Evolutionary conservation across 2,888 invertebrate genomes (phyloP), one percentile per base, ranked within the genome.

Genomic region (Ophion costatus): DNA sequence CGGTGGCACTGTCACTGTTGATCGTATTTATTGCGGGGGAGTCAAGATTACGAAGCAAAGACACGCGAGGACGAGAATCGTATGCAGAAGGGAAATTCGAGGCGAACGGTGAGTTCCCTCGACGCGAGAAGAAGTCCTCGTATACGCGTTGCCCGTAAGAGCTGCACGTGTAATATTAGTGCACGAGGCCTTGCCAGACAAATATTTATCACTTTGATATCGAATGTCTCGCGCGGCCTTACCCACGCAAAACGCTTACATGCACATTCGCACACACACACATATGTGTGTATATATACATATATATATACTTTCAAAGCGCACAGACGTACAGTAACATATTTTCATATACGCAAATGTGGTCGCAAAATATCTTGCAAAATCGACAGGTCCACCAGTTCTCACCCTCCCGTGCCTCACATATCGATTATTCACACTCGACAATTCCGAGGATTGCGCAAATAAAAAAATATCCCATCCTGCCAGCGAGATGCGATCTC

Each of bases 11-110:
- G 70, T 73, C 71, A 80, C 71, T 76, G 59, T 80, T 80, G 71
- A 84, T 84, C 73, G 76, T 77, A 63, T 80, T 75, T 64, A 80
- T 63, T 67, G 80, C 83, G 75, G 76, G 71, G 71, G 70, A 71
- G 82, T 51, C 10, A 70, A 75, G 51, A 75, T 75, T 64, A 75
- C 66, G 80, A 64, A n/a, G 80, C 14, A 66, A 59, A 57, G 42
- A 59, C n/a, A 66, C 45, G 69, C 76, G 71, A 76, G 70, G 66
- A 64, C 77, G 59, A 70, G 38, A 70, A 81, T 56, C 38, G 29
- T 69, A 33, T n/a, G 71, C 11, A 45, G 63, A 79, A 70, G 51
- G 78, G 61, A 76, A 77, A 77, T 77, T 76, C 59, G 45, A 77
- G 75, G 67, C 57, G 56, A 59, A 38, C 5, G 14, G 11, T 14